Conservation (phyloP, 2,888 invertebrate species). For the Chaitophorus viminalis region DNA sequence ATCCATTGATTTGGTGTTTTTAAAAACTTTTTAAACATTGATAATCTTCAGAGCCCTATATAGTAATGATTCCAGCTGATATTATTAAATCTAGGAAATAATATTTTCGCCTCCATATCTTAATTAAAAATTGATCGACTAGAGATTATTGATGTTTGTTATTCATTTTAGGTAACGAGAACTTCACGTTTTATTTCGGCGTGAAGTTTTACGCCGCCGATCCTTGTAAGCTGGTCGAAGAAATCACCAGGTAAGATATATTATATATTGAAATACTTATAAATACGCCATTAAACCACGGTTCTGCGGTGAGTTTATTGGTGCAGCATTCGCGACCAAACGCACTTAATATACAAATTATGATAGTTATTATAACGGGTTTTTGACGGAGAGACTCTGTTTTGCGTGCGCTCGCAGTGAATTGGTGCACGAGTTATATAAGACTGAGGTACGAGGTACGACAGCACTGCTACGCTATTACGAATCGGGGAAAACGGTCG, state of each 20-base stretch:
- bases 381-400: neutral
- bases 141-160: neutral
- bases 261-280: neutral
- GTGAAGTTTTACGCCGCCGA: conserved; percentile 98
- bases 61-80: no score
- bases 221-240: conserved; percentile 94
- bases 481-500: neutral
- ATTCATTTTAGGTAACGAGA: conserved; percentile 68
- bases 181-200: conserved; percentile 92
- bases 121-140: neutral
- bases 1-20: no score
- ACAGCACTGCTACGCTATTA: no score
- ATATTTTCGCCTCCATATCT: neutral
- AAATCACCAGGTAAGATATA: conserved; percentile 85
- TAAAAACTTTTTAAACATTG: no score
- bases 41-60: no score
- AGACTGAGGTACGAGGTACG: neutral
- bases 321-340: neutral
- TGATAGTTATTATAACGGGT: neutral
- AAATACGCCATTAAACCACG: no score
- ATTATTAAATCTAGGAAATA: no score
- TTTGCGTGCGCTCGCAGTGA: neutral
- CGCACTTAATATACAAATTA: neutral
- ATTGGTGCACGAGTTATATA: neutral
- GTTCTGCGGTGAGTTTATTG: neutral